phyloP scores from a whole-genome alignment of 2,888 invertebrate genomes.

The Bimastos eiseni region DNA sequence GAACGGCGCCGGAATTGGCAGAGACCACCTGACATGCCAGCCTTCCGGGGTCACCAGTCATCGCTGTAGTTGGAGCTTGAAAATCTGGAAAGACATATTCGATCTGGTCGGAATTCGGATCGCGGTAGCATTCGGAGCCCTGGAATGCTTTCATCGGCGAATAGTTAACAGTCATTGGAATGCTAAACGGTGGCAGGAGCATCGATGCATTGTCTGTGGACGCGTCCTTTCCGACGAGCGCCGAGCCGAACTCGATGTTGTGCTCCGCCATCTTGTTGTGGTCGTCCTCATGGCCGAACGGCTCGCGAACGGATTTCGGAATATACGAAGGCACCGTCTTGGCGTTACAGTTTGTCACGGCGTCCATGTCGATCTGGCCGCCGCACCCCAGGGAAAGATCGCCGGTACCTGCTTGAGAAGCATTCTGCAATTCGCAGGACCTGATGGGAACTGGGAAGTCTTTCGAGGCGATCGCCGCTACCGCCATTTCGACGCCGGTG shows the following conservation, averaged over 20 bases:
- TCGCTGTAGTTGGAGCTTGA: not conserved
- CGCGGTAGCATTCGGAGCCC: constrained; percentile 14
- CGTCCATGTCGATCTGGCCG: not conserved
- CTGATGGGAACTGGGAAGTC: not conserved
- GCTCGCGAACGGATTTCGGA: not conserved
- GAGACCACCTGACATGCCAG: not conserved
- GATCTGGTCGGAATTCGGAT: constrained; percentile 19
- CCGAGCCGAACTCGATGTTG: not conserved
- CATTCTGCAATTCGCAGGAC: not conserved
- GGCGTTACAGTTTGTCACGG: not conserved
- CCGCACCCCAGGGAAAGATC: not conserved
- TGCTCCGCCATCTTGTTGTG: not conserved
- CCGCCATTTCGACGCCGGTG: not conserved
- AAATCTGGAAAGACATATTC: constrained; percentile 19
- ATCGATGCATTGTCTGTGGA: not conserved
- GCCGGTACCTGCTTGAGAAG: not conserved
- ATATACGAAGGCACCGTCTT: not conserved
- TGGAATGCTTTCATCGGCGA: constrained; percentile 17
- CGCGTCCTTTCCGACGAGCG: not conserved
- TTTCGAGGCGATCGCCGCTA: not conserved
- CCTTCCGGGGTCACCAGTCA: not conserved
- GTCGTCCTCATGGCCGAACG: not conserved
- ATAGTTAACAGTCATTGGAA: constrained; percentile 22
- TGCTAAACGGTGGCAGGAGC: not conserved
- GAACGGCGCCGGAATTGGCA: not conserved